Base-by-base conservation (phyloP, 92 coral and sea anemone genomes). In the Heteractis magnifica region DNA sequence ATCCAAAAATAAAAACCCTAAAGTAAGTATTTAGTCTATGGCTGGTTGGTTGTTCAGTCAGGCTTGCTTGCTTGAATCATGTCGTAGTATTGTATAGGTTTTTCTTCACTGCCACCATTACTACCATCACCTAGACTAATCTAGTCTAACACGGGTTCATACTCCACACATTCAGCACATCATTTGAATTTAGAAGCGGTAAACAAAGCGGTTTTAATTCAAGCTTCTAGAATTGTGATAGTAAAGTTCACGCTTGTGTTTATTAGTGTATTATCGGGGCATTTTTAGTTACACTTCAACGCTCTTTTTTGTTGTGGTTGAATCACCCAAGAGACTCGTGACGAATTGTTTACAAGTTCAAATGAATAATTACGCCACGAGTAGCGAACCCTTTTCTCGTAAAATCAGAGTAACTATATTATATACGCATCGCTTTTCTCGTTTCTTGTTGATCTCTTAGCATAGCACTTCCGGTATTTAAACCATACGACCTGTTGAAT, bases 1-100 rank as follows among this genome's bases (percentile, higher is more conserved):
- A 79, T 94, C 98, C 12, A 95, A 94, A 78, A 95, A 95, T 85
- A 95, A 95, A 85, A 86, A 92, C 73, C 95, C 98, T 0, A 92
- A 94, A 91, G 98, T 95, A 91, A 18, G 87, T 44, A 7, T 68
- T 68, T 62, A 77, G 72, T 51, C 50, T 53, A 14, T 19, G 68
- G 19, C 44, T 71, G 3, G 20, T n/a, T 52, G 49, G 15, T 18
- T 70, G 77, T 49, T 14, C 49, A 64, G 76, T 50, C 56, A 49
- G 77, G 49, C 79, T 87, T 77, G 86, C 79, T 79, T 77, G 81
- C 64, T 79, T 41, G 88, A 76, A 84, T 88, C 60, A 55, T 85
- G 90, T 80, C 4, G 48, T 68, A 34, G 44, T 53, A 12, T 53
- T 21, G 73, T 68, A 68, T 23, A 6, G 0, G 3, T 7, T 23